Evolutionary conservation across 2,113 vertebrate genomes (phyloP), one percentile per base, ranked within the genome.

Genomic region (Formicarius rufipectus): DNA sequence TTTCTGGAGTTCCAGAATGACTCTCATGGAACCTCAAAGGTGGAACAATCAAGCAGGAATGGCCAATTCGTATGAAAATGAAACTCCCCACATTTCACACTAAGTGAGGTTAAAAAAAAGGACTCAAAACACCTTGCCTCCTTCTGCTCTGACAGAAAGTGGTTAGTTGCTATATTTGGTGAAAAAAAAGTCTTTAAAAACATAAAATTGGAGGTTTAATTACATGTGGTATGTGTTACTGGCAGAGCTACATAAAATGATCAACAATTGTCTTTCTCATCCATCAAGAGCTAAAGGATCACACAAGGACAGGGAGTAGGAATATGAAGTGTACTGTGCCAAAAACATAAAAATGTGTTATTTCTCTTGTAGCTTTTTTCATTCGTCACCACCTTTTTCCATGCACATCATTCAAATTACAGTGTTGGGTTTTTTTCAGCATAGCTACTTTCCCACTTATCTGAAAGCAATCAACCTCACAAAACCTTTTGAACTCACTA

Each of bases 241-340:
- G 93, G 89, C 93, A 94, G 83, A 90, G 77, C 66, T 87, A 93
- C 87, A 89, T 91, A 82, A 97, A 97, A 95, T 96, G 91, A 97
- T 97, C 93, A 96, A 94, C 96, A 95, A 90, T 97, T 96, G 95
- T 96, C 87, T 92, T 96, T 89, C 90, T 93, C 95, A 96, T 95
- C 93, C 66, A 89, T 97, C 95, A 95, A 95, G 71, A 83, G 91
- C 64, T 89, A 73, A 80, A 87, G 81, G 92, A 96, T 95, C 94
- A 93, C 87, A 72, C 79, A 87, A 97, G 95, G 93, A 95, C 87
- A 85, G 35, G 33, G 89, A 94, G 68, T 52, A 95, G 82, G 75
- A 93, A 95, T 87, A 80, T 22, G 58, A 96, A 93, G 68, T 18
- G 72, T 12, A 6, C 37, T 72, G 45, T 93, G 94, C 94, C 75